Evolutionary conservation across 2,888 invertebrate genomes (phyloP).

Genomic region (Drosophila mayaguana): DNA sequence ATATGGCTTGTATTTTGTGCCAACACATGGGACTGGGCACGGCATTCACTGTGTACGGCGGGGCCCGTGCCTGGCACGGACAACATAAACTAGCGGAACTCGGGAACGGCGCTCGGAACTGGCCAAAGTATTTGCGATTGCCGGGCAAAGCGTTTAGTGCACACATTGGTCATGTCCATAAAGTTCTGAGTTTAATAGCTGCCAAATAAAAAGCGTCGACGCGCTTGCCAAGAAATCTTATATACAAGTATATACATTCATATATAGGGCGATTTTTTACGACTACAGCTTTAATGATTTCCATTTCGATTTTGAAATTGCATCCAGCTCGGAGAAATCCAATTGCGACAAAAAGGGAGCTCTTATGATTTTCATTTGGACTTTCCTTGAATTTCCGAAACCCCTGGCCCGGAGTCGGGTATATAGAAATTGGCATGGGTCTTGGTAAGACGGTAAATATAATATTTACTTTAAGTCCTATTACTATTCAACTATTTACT

Average conservation of each 20-base stretch:
- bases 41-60: not conserved
- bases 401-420: too few species aligned
- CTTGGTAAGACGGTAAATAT: not conserved
- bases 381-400: not conserved
- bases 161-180: conserved; percentile 62
- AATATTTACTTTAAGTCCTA: too few species aligned
- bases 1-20: conserved; percentile 59
- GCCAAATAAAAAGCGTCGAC: conserved; percentile 48
- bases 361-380: not conserved
- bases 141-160: conserved; percentile 63
- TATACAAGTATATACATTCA: not conserved
- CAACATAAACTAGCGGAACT: conserved; percentile 57
- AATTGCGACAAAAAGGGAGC: not conserved
- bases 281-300: conserved; percentile 22
- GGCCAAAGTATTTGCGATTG: conserved; percentile 54
- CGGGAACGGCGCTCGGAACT: conserved; percentile 38
- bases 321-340: not conserved
- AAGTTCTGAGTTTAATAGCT: conserved; percentile 60
- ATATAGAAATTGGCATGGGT: not conserved
- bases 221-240: conserved; percentile 33
- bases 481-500: too few species aligned
- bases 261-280: conserved; percentile 12
- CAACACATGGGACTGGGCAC: conserved; percentile 53
- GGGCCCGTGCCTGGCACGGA: conserved; percentile 34
- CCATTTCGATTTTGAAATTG: conserved; percentile 16